Base-by-base conservation (phyloP, 2,797 vertebrate genomes). In the Gymnoscopelus microlampas region DNA sequence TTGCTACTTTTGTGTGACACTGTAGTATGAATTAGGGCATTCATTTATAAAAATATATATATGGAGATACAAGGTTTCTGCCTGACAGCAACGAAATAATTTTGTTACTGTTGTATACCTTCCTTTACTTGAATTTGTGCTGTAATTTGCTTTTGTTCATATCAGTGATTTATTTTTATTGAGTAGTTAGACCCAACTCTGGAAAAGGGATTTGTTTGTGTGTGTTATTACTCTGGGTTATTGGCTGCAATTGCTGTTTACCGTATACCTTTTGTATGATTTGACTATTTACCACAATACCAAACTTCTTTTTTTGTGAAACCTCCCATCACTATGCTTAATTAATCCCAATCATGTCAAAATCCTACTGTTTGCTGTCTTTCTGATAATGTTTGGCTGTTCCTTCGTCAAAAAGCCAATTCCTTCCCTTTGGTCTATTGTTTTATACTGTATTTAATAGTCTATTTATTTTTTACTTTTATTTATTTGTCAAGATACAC, bases 371-470 rank as follows among this genome's bases (percentile, higher is more conserved):
- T 85, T 65, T 80, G 75, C 81, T 84, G 74, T 63, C 70, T 84
- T 72, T 64, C 68, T 81, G 78, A 78, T 62, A 70, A 75, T 44
- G 39, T 71, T 66, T 78, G 63, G 78, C 72, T 75, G 60, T 81
- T 81, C 39, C 59, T 78, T 77, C 63, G 76, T 79, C 70, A 68
- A 80, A 73, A 71, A 79, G 62, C 71, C 75, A 81, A 73, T 47
- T 60, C 48, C 60, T 82, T 73, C 64, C 53, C 77, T 87, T 89
- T 85, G 83, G 74, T 73, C 78, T 85, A 50, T 83, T 90, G 84
- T 92, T 92, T 94, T 91, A 84, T 91, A 89, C 78, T 91, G 89
- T 93, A 95, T 95, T 94, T 94, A 94, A 94, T 92, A 93, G 89
- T 87, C 64, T 94, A 94, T 95, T 95, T 95, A 95, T 95, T 94